Conservation (phyloP, 92 coral and sea anemone species). For the Umimayanthus chanpuru region DNA sequence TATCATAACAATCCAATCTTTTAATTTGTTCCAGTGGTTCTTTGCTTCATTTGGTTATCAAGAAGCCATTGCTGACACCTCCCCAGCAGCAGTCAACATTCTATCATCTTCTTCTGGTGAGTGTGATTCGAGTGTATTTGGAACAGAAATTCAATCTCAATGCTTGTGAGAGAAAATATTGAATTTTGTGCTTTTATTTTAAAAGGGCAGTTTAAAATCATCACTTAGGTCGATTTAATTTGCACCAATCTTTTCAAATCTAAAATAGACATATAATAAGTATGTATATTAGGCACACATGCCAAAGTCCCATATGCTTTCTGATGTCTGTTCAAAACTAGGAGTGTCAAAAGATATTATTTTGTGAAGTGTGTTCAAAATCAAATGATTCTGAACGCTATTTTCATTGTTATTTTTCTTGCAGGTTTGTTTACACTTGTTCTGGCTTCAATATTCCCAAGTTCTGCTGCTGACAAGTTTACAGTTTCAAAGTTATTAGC, state of each 20-base stretch:
- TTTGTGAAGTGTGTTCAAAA: neutral
- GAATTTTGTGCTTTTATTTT: too few species aligned
- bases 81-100: conserved; percentile 96
- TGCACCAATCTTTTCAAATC: too few species aligned
- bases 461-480: conserved; percentile 84
- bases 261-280: too few species aligned
- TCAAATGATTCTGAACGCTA: neutral
- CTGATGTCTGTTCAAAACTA: neutral
- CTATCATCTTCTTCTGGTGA: conserved; percentile 95
- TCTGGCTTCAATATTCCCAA: conserved; percentile 84
- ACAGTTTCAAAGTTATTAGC: conserved; percentile 81
- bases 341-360: too few species aligned
- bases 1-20: neutral
- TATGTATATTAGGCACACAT: too few species aligned
- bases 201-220: too few species aligned
- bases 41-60: conserved; percentile 86
- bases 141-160: too few species aligned
- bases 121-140: neutral
- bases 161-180: too few species aligned
- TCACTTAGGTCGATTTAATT: too few species aligned
- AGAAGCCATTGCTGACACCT: conserved; percentile 84
- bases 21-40: conserved; percentile 74
- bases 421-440: conserved; percentile 91
- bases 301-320: neutral
- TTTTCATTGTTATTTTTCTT: neutral